Base-by-base conservation (phyloP, 2,888 invertebrate species). In the Pyralis farinalis region DNA sequence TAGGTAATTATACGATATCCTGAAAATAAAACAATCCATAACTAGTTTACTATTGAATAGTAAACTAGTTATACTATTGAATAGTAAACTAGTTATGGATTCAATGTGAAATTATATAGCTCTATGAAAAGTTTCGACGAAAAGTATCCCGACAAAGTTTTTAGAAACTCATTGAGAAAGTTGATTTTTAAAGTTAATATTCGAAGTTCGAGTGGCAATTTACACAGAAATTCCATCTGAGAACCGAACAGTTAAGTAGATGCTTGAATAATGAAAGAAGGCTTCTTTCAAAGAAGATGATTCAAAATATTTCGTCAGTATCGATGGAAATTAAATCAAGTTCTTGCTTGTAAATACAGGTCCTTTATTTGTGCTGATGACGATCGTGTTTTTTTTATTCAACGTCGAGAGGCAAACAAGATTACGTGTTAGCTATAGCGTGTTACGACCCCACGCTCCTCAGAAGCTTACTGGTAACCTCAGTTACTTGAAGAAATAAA, bases 121-220 rank as follows among this genome's bases (percentile, higher is more conserved):
- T 39, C 33, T 16, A 33, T 36, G 9, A 40, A 40, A 48, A 35
- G 31, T 34, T 40, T 51, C 48, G 49, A 54, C 47, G 47, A 40
- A 49, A 44, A 52, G 46, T 46, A 47, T 27, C 35, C 43, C 36
- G 44, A 44, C 46, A 49, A 48, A 53, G 53, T 49, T 56, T 48
- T 37, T 33, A 30, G 44, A 47, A 57, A 66, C 56, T 56, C 56
- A 47, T 44, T 46, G 44, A 45, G 46, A 46, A 63, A 71, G 62
- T 63, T 56, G 62, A 63, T 64, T 66, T 50, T 49, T 49, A 58
- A 74, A 67, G 67, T 74, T 72, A 66, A 71, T 72, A 74, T 74
- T 68, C 63, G 68, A 70, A 71, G 65, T 70, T 65, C 56, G 60
- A 75, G 69, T 66, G 63, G 64, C 70, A 78, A 75, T 72, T 72